Base-by-base conservation (phyloP, 2,113 vertebrate genomes). In the Syngnathus typhle region DNA sequence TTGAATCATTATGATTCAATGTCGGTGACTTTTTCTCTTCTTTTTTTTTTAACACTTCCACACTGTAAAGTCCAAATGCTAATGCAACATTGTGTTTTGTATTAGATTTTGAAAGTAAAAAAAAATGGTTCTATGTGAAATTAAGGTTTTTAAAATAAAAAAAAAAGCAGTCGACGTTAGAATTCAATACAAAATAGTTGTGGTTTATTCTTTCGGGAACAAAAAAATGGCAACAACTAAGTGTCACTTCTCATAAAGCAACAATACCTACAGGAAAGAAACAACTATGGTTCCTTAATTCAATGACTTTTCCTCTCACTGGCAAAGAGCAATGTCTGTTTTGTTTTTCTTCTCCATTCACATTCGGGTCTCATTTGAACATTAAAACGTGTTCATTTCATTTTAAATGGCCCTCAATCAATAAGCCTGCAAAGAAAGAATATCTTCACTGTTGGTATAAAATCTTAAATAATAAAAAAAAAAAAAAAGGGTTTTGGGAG, bases 331-430 rank as follows among this genome's bases (percentile, higher is more conserved):
- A 62, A 23, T 79, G 82, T 77, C 21, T 27, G 16, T 18, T 36
- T 43, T 43, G 62, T 68, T 60, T 72, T 67, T 62, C 13, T 58
- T 36, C 5, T 54, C 2, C 11, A 64, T 81, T 77, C 69, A 86
- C 78, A 79, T 81, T 80, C 72, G 36, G 55, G 61, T 75, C 75
- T 75, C 51, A 73, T 76, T 65, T 84, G 89, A 90, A 90, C 89
- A 90, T 87, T 90, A 90, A 87, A 90, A 89, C 88, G 85, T 89
- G 89, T 90, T 89, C 87, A 88, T 82, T 79, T 83, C 66, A 73
- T 67, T 84, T 74, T 70, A 7, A 72, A 69, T 82, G 87, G 71
- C 72, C 90, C 85, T 90, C 87, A 87, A 78, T 79, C 78, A 70
- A 82, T 82, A 91, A 84, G 82, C 78, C 89, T 75, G 93, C 87